Conservation (phyloP, 1,140 invertebrate genomes). For the Globodera rostochiensis region DNA sequence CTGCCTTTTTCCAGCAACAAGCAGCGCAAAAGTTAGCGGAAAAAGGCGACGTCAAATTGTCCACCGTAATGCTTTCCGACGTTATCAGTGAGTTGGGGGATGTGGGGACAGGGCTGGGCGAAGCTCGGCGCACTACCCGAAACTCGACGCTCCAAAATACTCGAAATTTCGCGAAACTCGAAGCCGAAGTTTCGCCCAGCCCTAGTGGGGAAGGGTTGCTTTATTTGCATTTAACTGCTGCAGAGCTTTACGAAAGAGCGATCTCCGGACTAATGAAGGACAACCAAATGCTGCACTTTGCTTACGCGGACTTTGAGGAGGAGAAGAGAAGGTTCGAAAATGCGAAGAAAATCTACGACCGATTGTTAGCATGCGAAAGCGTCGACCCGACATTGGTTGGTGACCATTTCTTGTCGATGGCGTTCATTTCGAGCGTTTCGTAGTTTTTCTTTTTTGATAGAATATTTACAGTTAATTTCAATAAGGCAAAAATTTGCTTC, state of each 20-base stretch:
- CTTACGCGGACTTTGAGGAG: constrained; percentile 98
- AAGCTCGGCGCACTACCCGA: too few relatives aligned
- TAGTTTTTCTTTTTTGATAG: not conserved
- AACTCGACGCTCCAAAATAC: too few relatives aligned
- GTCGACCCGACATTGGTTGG: constrained; percentile 89
- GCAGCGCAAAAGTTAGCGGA: constrained; percentile 87
- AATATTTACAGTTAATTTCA: too few relatives aligned
- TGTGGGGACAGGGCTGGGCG: too few relatives aligned
- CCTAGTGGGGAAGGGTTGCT: constrained; percentile 26
- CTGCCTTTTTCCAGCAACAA: constrained; percentile 89
- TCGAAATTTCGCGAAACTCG: too few relatives aligned
- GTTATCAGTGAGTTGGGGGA: constrained; percentile 37
- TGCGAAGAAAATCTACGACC: constrained; percentile 93
- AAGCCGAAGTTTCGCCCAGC: too few relatives aligned
- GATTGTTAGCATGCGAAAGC: constrained; percentile 82
- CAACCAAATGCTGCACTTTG: constrained; percentile 92
- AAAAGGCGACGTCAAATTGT: constrained; percentile 75
- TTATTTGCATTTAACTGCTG: constrained; percentile 60
- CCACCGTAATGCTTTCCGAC: constrained; percentile 39
- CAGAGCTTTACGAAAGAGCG: constrained; percentile 88
- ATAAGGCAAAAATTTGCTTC: not conserved
- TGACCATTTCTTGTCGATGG: not conserved
- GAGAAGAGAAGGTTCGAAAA: constrained; percentile 92
- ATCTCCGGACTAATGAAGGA: constrained; percentile 79
- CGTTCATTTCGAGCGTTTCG: not conserved